Percentiles rank a stretch among this genome's conserved stretches.
phyloP scores from a whole-genome alignment of 1,140 invertebrate species.

The Leptinotarsa defecta region DNA sequence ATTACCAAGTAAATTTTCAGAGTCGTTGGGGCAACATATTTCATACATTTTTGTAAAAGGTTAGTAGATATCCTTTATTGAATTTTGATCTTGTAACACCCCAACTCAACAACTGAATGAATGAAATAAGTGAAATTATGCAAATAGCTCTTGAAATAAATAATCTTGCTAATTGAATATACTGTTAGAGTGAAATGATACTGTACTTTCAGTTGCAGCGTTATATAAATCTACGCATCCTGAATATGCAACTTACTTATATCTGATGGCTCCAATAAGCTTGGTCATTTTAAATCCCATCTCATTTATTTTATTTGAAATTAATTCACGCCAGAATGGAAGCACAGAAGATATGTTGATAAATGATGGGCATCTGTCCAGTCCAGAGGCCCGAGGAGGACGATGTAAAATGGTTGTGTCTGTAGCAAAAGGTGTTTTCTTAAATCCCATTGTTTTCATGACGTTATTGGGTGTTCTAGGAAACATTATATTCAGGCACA shows the following conservation, averaged over 20 bases:
- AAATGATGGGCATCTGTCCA: slow-evolving; percentile 42
- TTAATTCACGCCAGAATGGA: slow-evolving; percentile 65
- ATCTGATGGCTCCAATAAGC: slow-evolving; percentile 92
- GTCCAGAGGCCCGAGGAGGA: slow-evolving; percentile 14
- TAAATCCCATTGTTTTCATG: slow-evolving; percentile 93
- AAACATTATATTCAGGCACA: slow-evolving; percentile 80
- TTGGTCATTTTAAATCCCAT: slow-evolving; percentile 91
- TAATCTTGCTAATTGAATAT: no score
- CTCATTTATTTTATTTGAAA: slow-evolving; percentile 89
- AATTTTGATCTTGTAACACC: no score
- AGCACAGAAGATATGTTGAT: slow-evolving; percentile 53
- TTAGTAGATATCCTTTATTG: no score
- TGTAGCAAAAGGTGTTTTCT: slow-evolving; percentile 71
- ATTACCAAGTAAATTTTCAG: no score
- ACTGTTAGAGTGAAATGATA: neutral
- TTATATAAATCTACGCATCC: slow-evolving; percentile 80
- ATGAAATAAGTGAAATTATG: no score
- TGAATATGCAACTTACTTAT: slow-evolving; percentile 89
- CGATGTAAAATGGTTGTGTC: slow-evolving; percentile 55
- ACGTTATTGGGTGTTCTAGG: slow-evolving; percentile 87
- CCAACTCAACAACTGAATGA: no score
- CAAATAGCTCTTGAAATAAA: no score
- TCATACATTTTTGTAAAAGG: no score
- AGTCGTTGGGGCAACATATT: no score
- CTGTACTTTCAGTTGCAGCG: slow-evolving; percentile 68